Base-by-base conservation (phyloP, 2,888 invertebrate genomes). In the Caenorhabditis japonica region DNA sequence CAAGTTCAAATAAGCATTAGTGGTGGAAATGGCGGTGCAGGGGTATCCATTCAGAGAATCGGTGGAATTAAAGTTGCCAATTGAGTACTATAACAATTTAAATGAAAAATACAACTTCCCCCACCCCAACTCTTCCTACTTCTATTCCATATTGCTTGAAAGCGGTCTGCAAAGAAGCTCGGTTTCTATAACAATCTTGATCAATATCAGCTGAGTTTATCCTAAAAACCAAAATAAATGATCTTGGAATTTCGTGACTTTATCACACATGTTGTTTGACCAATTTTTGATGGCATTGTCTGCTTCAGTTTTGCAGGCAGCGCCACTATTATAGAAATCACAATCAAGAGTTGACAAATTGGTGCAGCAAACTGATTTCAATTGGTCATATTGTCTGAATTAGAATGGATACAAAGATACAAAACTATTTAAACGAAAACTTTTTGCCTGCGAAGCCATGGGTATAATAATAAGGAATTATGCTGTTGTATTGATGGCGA, bases 351-450 rank as follows among this genome's bases (percentile, higher is more conserved):
- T 73, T 12, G 73, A 70, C 13, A 53, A 36, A 13, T 60, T 56
- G 2, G 52, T 8, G 47, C 78, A 75, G 58, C 78, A 78, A 17
- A 62, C 64, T 8, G 62, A 38, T 56, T 71, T 70, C 30, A 82
- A 55, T 27, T 61, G 59, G 43, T 82, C 82, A 66, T 78, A 83
- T 61, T 83, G 76, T 43, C 80, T 80, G 39, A 38, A 72, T 30
- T n/a, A 19, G 5, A 46, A 44, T 27, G 39, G 30, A 21, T 8
- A 25, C 25, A 27, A 12, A 21, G 8, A 17, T 12, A 27, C 1
- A 55, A 30, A 36, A 36, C 15, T n/a, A 7, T 15, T 13, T 2
- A 19, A 10, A 8, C n/a, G n/a, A n/a, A 25, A 10, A 82, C 82
- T 73, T 73, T 52, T 69, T 69, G 30, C 80, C 75, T 3, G 76